Evolutionary conservation across 2,797 vertebrate genomes (phyloP), one percentile per base, ranked within the genome.

Genomic region (Coracias cyanogaster): DNA sequence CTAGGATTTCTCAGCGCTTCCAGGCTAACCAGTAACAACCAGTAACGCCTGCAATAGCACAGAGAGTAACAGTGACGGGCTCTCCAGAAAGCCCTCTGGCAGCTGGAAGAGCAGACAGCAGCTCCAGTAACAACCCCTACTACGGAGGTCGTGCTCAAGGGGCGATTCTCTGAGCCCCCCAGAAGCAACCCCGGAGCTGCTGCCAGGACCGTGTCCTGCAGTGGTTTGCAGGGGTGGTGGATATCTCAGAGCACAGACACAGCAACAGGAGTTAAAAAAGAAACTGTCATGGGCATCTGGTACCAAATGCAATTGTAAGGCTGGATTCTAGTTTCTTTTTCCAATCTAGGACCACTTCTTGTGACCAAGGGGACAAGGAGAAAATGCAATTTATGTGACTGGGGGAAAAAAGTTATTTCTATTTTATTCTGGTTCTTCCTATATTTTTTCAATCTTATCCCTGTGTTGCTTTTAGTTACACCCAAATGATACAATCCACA

Each of bases 191-290:
- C n/a, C 61, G 22, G 22, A 4, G 4, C 39, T 71, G 78, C 39
- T 4, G 3, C 29, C n/a, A 13, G 64, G 62, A 55, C 0, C 0
- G 8, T 1, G 8, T 29, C 65, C 58, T 2, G 0, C 62, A 8
- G 26, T 4, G 31, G 31, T 18, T 5, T 67, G 51, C n/a, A 15
- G 49, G 6, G 13, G 1, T 2, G 1, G 54, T 13, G 29, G 22
- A 5, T 46, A 8, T 26, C n/a, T 39, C 1, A 0, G 37, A 73
- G 71, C 45, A 58, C 46, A 81, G 57, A 54, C 51, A 37, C 18
- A 12, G 33, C 24, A 10, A 54, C 0, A 0, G 31, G 33, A 70
- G 43, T 65, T 49, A 60, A n/a, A 12, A 37, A 0, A 46, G 57
- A 57, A 57, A 58, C 19, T n/a, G 10, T 4, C 31, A 26, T 1